These are phyloP conservation scores for Polypedilum vanderplanki DNA, from an alignment of 1,140 invertebrate species.

Conservation along the genomic window DNA sequence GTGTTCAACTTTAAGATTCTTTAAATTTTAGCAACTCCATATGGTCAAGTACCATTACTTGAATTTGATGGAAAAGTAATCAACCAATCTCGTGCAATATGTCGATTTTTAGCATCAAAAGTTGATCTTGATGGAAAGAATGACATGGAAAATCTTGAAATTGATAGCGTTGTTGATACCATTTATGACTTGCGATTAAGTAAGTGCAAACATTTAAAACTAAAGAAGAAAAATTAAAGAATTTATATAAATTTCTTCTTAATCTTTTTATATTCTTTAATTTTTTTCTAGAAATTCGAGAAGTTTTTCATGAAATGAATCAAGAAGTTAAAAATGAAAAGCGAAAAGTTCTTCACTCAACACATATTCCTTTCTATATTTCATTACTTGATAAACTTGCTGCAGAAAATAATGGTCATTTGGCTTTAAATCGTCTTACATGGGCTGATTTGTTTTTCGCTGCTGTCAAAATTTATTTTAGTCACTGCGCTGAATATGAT, in stretches of 20 bases:
- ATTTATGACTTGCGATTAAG: conserved; percentile 45
- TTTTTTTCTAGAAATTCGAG: conserved; percentile 44
- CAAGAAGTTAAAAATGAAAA: conserved; percentile 45
- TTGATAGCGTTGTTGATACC: conserved; percentile 55
- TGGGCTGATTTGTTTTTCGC: conserved; percentile 61
- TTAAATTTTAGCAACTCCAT: conserved; percentile 51
- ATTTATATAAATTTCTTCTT: too few species aligned
- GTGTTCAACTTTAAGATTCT: neutral
- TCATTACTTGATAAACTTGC: conserved; percentile 46
- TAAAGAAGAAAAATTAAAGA: too few species aligned
- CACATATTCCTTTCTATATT: conserved; percentile 45
- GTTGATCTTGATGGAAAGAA: conserved; percentile 54
- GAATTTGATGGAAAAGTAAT: conserved; percentile 56
- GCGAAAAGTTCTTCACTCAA: conserved; percentile 36
- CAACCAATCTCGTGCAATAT: conserved; percentile 57
- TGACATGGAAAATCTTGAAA: conserved; percentile 55
- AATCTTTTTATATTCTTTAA: conserved; percentile 34
- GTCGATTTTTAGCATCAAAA: conserved; percentile 55
- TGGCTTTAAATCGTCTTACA: conserved; percentile 49
- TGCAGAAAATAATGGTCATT: conserved; percentile 45
- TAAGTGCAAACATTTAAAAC: too few species aligned
- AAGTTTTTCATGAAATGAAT: conserved; percentile 44
- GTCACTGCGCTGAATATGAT: conserved; percentile 45
- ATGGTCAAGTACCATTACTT: conserved; percentile 60
- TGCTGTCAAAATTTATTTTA: conserved; percentile 49